Conservation (phyloP, 2,113 vertebrate genomes). For the Colaptes auratus region DNA sequence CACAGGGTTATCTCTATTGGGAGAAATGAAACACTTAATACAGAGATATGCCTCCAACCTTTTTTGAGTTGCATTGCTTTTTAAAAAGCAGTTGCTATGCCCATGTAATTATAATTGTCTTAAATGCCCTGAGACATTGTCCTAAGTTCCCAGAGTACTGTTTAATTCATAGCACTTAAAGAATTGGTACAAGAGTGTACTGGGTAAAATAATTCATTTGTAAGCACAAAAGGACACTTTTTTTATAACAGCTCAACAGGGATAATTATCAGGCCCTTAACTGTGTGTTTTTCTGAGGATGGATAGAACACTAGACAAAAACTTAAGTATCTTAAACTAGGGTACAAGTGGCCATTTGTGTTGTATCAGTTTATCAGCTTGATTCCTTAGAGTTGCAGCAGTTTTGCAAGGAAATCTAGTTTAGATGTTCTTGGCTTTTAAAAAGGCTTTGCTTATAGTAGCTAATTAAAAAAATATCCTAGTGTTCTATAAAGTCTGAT, state of each 20-base stretch:
- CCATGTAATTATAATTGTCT: neutral
- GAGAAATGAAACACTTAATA: neutral
- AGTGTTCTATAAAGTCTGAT: neutral
- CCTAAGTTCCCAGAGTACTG: neutral
- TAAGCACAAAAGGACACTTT: neutral
- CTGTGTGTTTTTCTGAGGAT: neutral
- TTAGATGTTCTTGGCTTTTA: neutral
- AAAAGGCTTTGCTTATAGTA: neutral
- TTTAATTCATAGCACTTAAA: neutral
- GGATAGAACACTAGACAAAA: neutral
- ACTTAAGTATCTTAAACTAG: neutral
- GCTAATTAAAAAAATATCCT: neutral
- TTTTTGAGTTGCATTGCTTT: neutral
- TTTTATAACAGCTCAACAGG: neutral
- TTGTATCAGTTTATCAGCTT: neutral
- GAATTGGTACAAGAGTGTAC: neutral
- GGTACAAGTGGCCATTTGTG: neutral
- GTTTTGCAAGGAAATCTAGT: neutral
- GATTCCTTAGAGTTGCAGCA: neutral
- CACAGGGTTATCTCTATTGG: neutral
- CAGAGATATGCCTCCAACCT: neutral
- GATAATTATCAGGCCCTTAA: neutral
- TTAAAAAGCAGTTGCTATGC: neutral
- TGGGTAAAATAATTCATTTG: neutral
- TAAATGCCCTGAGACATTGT: neutral